Evolutionary conservation across 2,797 vertebrate genomes (phyloP), one percentile per base, ranked within the genome.

Genomic region (Limnodromus scolopaceus): DNA sequence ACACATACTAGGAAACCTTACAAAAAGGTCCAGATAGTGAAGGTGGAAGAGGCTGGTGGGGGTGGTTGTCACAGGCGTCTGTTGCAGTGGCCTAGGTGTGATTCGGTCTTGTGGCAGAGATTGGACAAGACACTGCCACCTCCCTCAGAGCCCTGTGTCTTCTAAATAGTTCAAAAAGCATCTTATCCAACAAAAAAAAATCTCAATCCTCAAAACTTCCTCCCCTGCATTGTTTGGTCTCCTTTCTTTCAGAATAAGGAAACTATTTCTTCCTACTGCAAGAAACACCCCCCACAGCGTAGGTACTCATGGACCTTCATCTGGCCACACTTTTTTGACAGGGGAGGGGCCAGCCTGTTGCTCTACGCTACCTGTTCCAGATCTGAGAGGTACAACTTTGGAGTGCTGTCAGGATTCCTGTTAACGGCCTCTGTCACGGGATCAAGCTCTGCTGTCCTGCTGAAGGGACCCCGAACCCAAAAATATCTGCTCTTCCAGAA

Each of bases 391-490:
- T 2, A 5, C 18, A 3, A 58, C 49, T 80, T 13, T 1, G 18
- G 51, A 49, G 54, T 11, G 27, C 75, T 19, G 5, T 27, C 46
- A 32, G 63, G 18, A 63, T 51, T 69, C 54, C 39, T 17, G 18
- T 12, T 53, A 65, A 28, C 0, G 0, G 24, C 23, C 28, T 63
- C 57, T 61, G 61, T 55, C 63, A 32, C 32, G 6, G 4, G 7
- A 36, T 10, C 8, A 4, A 2, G 10, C 68, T 51, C 4, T 2
- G 32, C 10, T 4, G 39, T 22, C 32, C 22, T 48, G 48, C 43
- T 23, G 60, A 77, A 64, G 39, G 43, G 32, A 39, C 60, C 30
- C 41, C 4, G 27, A 28, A 49, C 20, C 38, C 36, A 1, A 1
- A 65, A 43, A 36, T 2, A 2, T 36, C 25, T 17, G 51, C 69